Conservation (phyloP, 2,797 vertebrate genomes). For the Heteromormyrus szaboi region DNA sequence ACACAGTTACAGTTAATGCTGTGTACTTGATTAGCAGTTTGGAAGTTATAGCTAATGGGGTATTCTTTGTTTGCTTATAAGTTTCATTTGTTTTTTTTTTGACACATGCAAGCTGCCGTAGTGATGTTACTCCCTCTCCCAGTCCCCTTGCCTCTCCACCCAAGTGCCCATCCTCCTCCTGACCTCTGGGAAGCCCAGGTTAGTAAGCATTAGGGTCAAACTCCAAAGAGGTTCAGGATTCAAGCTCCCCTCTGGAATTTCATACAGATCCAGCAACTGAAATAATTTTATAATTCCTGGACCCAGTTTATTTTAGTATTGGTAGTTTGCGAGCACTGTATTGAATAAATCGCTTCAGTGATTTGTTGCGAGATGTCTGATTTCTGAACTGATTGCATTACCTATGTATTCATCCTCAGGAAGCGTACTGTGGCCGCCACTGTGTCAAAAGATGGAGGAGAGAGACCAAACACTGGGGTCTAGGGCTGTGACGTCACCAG, state of each 20-base stretch:
- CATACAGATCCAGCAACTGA: not conserved
- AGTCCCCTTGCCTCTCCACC: conserved; percentile 56
- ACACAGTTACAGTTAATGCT: not conserved
- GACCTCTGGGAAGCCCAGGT: conserved; percentile 59
- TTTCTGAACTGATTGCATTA: not conserved
- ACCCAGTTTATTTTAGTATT: not conserved
- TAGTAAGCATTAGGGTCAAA: conserved; percentile 45
- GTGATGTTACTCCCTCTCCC: conserved; percentile 51
- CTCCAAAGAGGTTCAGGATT: not conserved
- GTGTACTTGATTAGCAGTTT: not conserved
- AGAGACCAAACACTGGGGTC: not conserved
- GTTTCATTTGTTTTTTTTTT: conserved; percentile 29
- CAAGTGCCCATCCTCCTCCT: conserved; percentile 59
- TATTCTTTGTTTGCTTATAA: not conserved
- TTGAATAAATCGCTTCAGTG: not conserved
- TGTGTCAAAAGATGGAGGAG: not conserved
- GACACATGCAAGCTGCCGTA: conserved; percentile 55
- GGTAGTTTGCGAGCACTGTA: not conserved
- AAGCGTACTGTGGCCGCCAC: not conserved
- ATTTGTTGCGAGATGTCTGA: not conserved
- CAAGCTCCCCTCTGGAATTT: not conserved
- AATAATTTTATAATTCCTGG: not conserved
- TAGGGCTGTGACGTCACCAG: not conserved
- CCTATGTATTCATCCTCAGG: not conserved
- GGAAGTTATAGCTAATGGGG: conserved; percentile 9